Conservation (phyloP, 2,888 invertebrate species). For the Trichogramma evanescens region DNA sequence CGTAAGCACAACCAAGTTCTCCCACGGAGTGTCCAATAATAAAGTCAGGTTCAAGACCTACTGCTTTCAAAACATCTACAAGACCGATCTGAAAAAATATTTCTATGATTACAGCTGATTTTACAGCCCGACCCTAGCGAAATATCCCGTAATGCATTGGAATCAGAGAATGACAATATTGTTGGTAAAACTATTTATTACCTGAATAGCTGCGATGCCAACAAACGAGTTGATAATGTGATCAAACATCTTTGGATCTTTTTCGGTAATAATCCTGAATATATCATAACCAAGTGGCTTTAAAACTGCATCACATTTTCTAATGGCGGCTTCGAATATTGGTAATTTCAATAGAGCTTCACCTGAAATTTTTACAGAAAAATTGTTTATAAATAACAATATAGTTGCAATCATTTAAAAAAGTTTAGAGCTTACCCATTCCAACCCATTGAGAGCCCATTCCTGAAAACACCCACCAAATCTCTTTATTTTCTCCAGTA, state of each 20-base stretch:
- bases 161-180: not conserved
- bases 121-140: not conserved
- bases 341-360: slow-evolving; percentile 55
- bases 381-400: not conserved
- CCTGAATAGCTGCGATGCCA: slow-evolving; percentile 66
- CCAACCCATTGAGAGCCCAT: slow-evolving; percentile 85
- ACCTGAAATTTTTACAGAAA: slow-evolving; percentile 14
- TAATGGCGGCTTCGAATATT: slow-evolving; percentile 54
- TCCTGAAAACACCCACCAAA: slow-evolving; percentile 87
- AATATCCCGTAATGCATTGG: not conserved
- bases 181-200: not conserved
- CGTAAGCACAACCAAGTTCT: slow-evolving; percentile 91
- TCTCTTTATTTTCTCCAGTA: slow-evolving; percentile 58
- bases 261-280: slow-evolving; percentile 55
- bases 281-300: slow-evolving; percentile 61
- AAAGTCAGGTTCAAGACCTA: slow-evolving; percentile 64
- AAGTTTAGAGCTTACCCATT: slow-evolving; percentile 60
- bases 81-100: slow-evolving; percentile 51
- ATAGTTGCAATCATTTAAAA: not conserved
- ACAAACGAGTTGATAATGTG: slow-evolving; percentile 67
- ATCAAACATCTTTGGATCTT: slow-evolving; percentile 59
- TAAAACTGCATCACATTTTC: slow-evolving; percentile 57
- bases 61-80: slow-evolving; percentile 55
- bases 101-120: not conserved
- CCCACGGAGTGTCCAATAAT: slow-evolving; percentile 89